These are phyloP conservation scores for Xestia sexstrigata DNA, from an alignment of 2,888 invertebrate genomes.

Conservation along the genomic window DNA sequence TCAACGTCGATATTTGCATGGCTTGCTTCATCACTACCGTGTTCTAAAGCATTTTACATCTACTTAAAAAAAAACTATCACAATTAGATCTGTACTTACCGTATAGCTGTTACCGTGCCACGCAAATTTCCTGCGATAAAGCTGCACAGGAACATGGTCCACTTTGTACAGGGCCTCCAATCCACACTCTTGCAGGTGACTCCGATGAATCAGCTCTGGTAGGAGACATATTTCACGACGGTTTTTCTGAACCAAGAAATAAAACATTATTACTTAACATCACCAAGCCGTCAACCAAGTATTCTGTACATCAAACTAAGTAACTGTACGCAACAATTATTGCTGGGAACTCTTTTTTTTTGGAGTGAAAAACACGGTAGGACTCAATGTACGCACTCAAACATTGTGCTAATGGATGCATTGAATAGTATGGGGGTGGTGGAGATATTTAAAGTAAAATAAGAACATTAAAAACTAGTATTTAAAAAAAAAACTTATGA, in stretches of 20 bases:
- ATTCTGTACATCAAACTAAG: too few species aligned
- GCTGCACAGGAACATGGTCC: constrained; percentile 66
- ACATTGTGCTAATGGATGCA: too few species aligned
- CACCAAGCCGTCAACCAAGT: neutral
- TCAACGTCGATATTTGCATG: neutral
- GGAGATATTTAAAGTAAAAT: too few species aligned
- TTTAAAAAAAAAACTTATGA: too few species aligned
- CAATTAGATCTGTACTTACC: constrained; percentile 53
- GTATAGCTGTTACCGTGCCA: constrained; percentile 51
- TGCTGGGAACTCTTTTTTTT: too few species aligned
- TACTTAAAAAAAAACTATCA: neutral
- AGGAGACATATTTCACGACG: constrained; percentile 81
- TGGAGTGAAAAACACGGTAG: too few species aligned
- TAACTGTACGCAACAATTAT: too few species aligned
- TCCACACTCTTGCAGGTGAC: constrained; percentile 74
- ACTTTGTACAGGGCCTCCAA: constrained; percentile 71
- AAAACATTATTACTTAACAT: neutral
- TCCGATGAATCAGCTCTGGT: constrained; percentile 75
- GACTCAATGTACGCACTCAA: too few species aligned
- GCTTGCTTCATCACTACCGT: neutral
- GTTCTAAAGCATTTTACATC: neutral
- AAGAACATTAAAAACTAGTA: too few species aligned
- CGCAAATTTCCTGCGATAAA: constrained; percentile 38
- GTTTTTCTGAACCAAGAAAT: constrained; percentile 73
- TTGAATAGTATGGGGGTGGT: too few species aligned